A percentile compares a stretch with the other conserved stretches of the same genome.
Evolutionary conservation across 2,888 invertebrate genomes (phyloP).

Genomic region (Cosmia trapezina): DNA sequence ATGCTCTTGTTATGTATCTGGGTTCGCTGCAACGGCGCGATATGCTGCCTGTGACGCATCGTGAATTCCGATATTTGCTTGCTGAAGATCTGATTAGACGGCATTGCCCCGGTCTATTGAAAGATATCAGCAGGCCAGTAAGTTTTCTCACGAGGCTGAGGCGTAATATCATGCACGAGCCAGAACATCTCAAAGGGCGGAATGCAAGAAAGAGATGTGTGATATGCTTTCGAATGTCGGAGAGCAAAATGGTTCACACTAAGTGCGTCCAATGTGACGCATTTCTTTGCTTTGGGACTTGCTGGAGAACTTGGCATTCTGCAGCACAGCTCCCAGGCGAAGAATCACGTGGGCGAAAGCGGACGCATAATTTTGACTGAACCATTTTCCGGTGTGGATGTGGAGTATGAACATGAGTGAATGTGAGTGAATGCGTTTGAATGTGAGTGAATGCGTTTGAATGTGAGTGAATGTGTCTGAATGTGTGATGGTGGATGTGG

Average conservation of each 20-base stretch:
- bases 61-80: conserved; percentile 14
- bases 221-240: background rate
- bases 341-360: too few relatives aligned
- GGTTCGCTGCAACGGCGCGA: conserved; percentile 24
- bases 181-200: conserved; percentile 2
- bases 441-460: too few relatives aligned
- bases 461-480: too few relatives aligned
- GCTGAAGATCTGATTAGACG: conserved; percentile 27
- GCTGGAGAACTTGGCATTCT: too few relatives aligned
- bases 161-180: conserved; percentile 38
- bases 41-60: conserved; percentile 9
- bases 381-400: too few relatives aligned
- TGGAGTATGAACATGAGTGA: too few relatives aligned
- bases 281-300: too few relatives aligned
- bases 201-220: background rate
- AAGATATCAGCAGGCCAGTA: conserved; percentile 1
- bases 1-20: conserved; percentile 44
- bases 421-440: too few relatives aligned
- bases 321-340: too few relatives aligned
- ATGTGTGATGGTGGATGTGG: too few relatives aligned
- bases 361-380: too few relatives aligned
- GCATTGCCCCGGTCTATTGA: conserved; percentile 4
- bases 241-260: background rate
- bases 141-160: conserved; percentile 29
- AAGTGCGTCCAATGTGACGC: background rate